Evolutionary conservation across 2,797 vertebrate species (phyloP).

Genomic region (Anguilla megastoma): DNA sequence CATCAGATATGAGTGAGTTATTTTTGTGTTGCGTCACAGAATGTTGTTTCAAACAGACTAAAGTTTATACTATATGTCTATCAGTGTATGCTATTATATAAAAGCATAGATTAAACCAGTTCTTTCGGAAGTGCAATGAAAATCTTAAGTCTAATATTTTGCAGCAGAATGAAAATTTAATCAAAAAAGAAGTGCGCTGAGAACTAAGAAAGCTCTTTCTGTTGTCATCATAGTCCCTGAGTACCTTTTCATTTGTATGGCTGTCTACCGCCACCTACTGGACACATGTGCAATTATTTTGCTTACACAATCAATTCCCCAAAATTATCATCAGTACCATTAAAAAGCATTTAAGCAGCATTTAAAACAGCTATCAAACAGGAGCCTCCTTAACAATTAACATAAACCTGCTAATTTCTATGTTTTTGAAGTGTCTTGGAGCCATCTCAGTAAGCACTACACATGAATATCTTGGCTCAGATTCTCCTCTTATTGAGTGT

Average conservation of each 20-base stretch:
- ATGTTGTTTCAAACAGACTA: not conserved
- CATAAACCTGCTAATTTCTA: not conserved
- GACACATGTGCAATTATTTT: slow-evolving; percentile 12
- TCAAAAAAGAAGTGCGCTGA: not conserved
- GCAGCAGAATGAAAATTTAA: not conserved
- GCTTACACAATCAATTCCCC: not conserved
- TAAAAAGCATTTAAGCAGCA: not conserved
- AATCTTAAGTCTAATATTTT: not conserved
- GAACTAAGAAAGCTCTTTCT: not conserved
- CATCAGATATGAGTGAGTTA: not conserved
- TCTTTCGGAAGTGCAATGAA: not conserved
- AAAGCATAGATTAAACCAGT: not conserved
- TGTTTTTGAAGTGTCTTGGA: not conserved
- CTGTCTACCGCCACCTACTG: slow-evolving; percentile 31
- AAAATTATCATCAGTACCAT: not conserved
- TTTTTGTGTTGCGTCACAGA: not conserved
- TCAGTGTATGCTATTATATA: not conserved
- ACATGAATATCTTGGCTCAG: not conserved
- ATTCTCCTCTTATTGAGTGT: not conserved
- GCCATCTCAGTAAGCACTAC: not conserved
- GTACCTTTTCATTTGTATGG: slow-evolving; percentile 15
- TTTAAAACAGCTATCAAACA: not conserved
- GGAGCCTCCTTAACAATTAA: not conserved
- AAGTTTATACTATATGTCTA: not conserved
- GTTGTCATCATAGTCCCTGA: slow-evolving; percentile 14